These are phyloP conservation scores for Volucella zonaria DNA, from an alignment of 2,888 invertebrate species.

Conservation along the genomic window DNA sequence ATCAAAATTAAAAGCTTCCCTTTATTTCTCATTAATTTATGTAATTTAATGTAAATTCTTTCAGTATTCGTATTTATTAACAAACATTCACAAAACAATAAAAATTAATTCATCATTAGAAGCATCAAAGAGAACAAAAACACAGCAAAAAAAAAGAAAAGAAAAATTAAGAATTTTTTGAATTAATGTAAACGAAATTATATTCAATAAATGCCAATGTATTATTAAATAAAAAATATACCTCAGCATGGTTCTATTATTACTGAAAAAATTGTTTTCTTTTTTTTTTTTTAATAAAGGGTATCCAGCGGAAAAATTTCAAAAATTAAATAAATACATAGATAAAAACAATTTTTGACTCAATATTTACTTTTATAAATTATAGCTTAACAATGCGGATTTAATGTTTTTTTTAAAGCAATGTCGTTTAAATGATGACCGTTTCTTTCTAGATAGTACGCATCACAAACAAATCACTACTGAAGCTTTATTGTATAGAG, in stretches of 20 bases:
- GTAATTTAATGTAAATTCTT: constrained; percentile 55
- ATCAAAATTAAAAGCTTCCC: constrained; percentile 29
- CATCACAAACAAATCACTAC: too few relatives aligned
- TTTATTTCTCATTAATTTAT: constrained; percentile 58
- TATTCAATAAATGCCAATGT: constrained; percentile 70
- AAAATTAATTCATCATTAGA: constrained; percentile 50
- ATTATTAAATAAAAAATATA: constrained; percentile 69
- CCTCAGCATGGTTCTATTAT: constrained; percentile 61
- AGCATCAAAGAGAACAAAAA: constrained; percentile 5
- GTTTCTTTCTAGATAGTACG: too few relatives aligned
- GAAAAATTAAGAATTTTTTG: constrained; percentile 28
- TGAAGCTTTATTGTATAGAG: too few relatives aligned
- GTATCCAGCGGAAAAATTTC: not conserved
- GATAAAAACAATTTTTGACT: not conserved
- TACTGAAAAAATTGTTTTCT: constrained; percentile 17
- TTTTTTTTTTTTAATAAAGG: constrained; percentile 7
- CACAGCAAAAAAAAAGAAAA: not conserved
- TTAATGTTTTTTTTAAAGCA: too few relatives aligned
- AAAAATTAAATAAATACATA: too few relatives aligned
- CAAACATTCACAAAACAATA: constrained; percentile 57
- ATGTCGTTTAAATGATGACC: too few relatives aligned
- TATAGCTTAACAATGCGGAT: too few relatives aligned
- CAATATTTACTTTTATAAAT: too few relatives aligned
- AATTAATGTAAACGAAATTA: constrained; percentile 71
- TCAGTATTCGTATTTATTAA: constrained; percentile 69